Conservation (phyloP, 2,797 vertebrate genomes). For the Lateolabrax maculatus region DNA sequence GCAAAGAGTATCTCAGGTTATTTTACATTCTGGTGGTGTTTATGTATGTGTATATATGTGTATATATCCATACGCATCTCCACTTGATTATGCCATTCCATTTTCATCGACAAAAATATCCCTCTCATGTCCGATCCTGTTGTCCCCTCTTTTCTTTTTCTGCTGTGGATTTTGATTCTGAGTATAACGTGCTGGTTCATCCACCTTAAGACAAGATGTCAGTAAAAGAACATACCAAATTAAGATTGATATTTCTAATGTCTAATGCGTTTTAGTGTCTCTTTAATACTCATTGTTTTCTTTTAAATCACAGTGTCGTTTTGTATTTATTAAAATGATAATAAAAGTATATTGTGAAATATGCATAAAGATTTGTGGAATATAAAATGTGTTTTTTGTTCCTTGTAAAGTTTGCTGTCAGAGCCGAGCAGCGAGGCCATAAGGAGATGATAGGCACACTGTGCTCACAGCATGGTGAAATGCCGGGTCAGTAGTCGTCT, state of each 20-base stretch:
- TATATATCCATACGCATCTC: conserved; percentile 88
- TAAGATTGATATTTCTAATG: conserved; percentile 87
- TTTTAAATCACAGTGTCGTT: conserved; percentile 88
- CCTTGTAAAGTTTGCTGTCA: conserved; percentile 77
- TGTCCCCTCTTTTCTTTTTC: conserved; percentile 69
- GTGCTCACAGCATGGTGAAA: conserved; percentile 53
- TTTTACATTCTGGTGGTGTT: conserved; percentile 89
- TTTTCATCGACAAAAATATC: conserved; percentile 74
- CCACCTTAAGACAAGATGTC: conserved; percentile 86
- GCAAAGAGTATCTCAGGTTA: conserved; percentile 91
- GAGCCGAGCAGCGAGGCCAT: conserved; percentile 76
- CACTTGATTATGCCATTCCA: conserved; percentile 84
- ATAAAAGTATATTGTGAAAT: conserved; percentile 92
- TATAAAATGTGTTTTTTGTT: conserved; percentile 82
- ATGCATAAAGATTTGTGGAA: conserved; percentile 87
- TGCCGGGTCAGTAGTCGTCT: conserved; percentile 63
- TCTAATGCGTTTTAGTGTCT: conserved; percentile 87
- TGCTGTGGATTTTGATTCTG: conserved; percentile 79
- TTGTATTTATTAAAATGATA: conserved; percentile 93
- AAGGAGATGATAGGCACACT: conserved; percentile 68
- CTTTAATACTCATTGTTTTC: conserved; percentile 88
- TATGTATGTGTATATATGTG: conserved; percentile 86
- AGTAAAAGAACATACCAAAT: conserved; percentile 89
- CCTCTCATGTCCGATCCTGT: conserved; percentile 73
- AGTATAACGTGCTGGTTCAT: conserved; percentile 83